Conservation (phyloP, 92 coral and sea anemone species). For the Porites cylindrica region DNA sequence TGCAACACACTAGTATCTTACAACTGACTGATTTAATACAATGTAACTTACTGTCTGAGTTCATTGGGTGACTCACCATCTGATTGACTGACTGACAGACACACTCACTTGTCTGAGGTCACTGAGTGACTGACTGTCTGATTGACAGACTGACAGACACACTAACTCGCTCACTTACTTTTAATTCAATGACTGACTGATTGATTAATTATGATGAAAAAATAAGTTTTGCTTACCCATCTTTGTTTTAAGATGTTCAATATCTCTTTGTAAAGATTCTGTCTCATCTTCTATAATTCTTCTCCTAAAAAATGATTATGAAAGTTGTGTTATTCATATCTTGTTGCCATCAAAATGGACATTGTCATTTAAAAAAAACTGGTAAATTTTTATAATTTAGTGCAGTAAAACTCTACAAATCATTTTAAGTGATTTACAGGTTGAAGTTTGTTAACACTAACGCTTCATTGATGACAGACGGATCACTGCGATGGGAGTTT, state of each 20-base stretch:
- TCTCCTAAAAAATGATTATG: slow-evolving; percentile 53
- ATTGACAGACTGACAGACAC: neutral
- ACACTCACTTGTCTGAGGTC: too few species aligned
- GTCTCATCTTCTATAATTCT: slow-evolving; percentile 81
- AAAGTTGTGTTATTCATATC: neutral
- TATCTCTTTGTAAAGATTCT: slow-evolving; percentile 78
- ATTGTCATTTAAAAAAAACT: too few species aligned
- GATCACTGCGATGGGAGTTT: slow-evolving; percentile 38
- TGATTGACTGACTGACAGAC: too few species aligned
- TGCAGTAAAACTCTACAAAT: too few species aligned
- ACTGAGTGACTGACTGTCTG: too few species aligned
- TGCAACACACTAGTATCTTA: too few species aligned
- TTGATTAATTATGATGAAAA: too few species aligned
- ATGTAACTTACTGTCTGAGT: too few species aligned
- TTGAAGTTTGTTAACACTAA: neutral
- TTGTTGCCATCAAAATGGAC: too few species aligned
- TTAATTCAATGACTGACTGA: too few species aligned
- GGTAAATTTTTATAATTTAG: too few species aligned
- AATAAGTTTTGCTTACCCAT: slow-evolving; percentile 56
- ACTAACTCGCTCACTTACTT: too few species aligned
- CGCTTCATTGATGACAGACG: slow-evolving; percentile 70
- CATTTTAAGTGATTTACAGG: neutral
- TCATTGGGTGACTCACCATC: neutral
- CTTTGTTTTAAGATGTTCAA: slow-evolving; percentile 81
- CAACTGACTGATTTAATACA: neutral